Conservation (phyloP, 2,888 invertebrate species). For the Polydesmus complanatus region DNA sequence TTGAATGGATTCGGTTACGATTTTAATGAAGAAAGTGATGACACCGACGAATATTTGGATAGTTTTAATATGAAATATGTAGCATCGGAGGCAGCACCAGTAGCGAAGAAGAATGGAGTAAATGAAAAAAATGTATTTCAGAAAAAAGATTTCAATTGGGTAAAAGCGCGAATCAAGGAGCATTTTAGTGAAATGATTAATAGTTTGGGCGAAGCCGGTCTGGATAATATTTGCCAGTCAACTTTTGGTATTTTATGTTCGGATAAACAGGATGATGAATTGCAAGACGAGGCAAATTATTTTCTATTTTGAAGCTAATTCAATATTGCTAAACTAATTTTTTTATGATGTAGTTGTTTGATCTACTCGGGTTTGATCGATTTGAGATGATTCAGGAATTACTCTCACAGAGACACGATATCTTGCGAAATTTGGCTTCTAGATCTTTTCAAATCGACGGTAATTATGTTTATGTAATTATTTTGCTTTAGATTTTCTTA, state of each 20-base stretch:
- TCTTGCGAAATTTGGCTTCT: conserved; percentile 4
- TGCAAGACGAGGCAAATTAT: conserved; percentile 51
- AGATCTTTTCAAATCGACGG: background rate
- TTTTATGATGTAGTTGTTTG: conserved; percentile 46
- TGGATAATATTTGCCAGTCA: conserved; percentile 44
- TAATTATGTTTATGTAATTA: conserved; percentile 12
- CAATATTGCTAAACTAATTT: background rate
- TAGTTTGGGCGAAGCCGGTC: conserved; percentile 25
- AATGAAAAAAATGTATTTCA: background rate
- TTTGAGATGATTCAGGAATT: conserved; percentile 58
- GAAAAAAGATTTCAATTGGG: conserved; percentile 29
- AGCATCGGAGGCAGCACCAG: background rate
- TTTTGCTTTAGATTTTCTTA: conserved; percentile 5
- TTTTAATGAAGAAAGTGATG: background rate
- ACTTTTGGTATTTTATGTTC: conserved; percentile 48
- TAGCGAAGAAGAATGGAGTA: background rate
- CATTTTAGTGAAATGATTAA: conserved; percentile 32
- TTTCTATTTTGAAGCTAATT: background rate
- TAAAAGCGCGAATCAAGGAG: conserved; percentile 41
- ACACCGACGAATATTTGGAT: background rate
- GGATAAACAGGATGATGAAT: conserved; percentile 47
- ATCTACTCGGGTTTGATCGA: conserved; percentile 72
- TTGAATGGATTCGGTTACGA: background rate
- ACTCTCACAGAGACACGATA: conserved; percentile 47
- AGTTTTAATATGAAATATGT: background rate